These are phyloP conservation scores for Drosophila mettleri DNA, from an alignment of 2,888 invertebrate species.

Conservation along the genomic window DNA sequence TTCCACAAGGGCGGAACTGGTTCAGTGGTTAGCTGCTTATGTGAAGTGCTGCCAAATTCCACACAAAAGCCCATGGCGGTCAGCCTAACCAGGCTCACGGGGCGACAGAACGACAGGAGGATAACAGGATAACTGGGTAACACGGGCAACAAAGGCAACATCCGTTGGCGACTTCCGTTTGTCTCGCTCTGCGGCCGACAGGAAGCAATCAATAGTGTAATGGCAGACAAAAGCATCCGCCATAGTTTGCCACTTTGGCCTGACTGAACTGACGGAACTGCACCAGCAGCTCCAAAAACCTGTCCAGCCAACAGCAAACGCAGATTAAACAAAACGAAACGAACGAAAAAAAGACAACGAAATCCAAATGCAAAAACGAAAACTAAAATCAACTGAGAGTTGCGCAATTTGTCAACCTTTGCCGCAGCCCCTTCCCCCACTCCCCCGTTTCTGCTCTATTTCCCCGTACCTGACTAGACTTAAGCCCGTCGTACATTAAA, in stretches of 20 bases:
- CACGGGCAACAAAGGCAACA: slow-evolving; percentile 58
- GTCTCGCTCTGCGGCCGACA: slow-evolving; percentile 69
- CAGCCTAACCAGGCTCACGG: slow-evolving; percentile 12
- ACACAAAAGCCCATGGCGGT: slow-evolving; percentile 48
- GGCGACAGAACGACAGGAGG: slow-evolving; percentile 1
- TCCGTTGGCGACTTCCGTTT: slow-evolving; percentile 69
- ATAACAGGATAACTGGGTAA: slow-evolving; percentile 20
- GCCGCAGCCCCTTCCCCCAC: not conserved
- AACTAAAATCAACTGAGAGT: slow-evolving; percentile 37
- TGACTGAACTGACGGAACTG: slow-evolving; percentile 32
- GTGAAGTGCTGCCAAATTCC: slow-evolving; percentile 50
- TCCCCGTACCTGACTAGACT: slow-evolving; percentile 4
- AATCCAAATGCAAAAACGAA: slow-evolving; percentile 39
- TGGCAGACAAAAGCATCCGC: slow-evolving; percentile 75
- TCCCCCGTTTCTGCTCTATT: not conserved
- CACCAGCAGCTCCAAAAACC: slow-evolving; percentile 10
- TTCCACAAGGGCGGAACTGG: slow-evolving; percentile 13
- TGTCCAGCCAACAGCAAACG: not conserved
- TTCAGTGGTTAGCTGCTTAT: slow-evolving; percentile 39
- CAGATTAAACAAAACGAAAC: not conserved
- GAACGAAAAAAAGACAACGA: slow-evolving; percentile 11
- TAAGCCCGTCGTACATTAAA: slow-evolving; percentile 21
- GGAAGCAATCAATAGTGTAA: slow-evolving; percentile 82
- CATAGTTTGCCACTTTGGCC: slow-evolving; percentile 45
- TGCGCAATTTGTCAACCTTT: slow-evolving; percentile 69